Percentiles rank a stretch among this genome's conserved stretches.
These are phyloP conservation scores for Crocodylus rhombifer DNA, from an alignment of 2,797 vertebrate genomes.

Conservation along the genomic window DNA sequence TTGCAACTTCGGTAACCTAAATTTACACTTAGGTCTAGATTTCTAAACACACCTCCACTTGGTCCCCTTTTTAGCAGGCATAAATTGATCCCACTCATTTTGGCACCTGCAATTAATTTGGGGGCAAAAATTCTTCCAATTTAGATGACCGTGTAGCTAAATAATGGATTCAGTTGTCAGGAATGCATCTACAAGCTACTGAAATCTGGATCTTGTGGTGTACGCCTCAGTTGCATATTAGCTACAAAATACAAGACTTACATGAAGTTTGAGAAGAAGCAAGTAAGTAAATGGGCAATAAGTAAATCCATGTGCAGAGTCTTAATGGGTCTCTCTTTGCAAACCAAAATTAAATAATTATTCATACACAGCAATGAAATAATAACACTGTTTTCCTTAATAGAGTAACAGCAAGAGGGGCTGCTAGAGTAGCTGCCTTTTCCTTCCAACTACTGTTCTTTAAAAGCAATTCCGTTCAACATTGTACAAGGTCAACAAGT, in stretches of 20 bases:
- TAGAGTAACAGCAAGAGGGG: constrained; percentile 46
- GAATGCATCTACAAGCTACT: background rate
- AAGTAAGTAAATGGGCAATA: constrained; percentile 7
- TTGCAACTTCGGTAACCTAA: background rate
- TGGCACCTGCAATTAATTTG: constrained; percentile 45
- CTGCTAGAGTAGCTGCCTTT: constrained; percentile 62
- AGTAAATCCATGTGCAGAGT: constrained; percentile 19
- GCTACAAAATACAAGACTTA: constrained; percentile 20
- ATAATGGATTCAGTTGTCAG: background rate
- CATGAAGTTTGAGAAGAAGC: constrained; percentile 19
- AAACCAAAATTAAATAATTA: constrained; percentile 18
- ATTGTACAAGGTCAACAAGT: constrained; percentile 83
- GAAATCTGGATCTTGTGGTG: background rate
- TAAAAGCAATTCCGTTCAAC: constrained; percentile 81
- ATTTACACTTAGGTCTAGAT: background rate
- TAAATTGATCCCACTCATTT: background rate
- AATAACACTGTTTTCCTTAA: constrained; percentile 46
- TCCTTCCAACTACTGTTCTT: constrained; percentile 85
- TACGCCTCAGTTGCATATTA: constrained; percentile 41
- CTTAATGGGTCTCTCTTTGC: constrained; percentile 29
- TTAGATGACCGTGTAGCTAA: background rate
- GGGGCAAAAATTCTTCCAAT: background rate
- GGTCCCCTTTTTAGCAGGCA: constrained; percentile 20
- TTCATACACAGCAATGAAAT: constrained; percentile 9
- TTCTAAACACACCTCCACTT: background rate